Conservation (phyloP, 2,888 invertebrate species). For the Fragum whitleyi region DNA sequence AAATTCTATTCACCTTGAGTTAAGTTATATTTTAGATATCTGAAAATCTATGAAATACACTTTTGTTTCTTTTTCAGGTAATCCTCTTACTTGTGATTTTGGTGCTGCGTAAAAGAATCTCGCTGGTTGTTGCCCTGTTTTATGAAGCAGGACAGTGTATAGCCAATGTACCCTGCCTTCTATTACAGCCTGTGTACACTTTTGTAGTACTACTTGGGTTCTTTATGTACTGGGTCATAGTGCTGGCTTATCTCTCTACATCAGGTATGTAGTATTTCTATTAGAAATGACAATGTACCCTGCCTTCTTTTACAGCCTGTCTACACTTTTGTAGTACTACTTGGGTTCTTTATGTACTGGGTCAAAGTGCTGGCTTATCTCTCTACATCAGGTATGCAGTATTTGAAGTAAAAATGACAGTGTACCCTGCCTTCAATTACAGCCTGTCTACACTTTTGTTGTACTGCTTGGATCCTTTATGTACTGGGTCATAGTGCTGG, state of each 20-base stretch:
- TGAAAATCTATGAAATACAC: no score
- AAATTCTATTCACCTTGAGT: no score
- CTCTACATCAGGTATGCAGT: constrained; percentile 87
- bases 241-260: constrained; percentile 90
- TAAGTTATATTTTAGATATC: no score
- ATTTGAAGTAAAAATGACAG: constrained; percentile 88
- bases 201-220: constrained; percentile 92
- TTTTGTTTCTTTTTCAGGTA: constrained; percentile 73
- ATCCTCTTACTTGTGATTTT: constrained; percentile 89
- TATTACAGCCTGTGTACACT: constrained; percentile 90
- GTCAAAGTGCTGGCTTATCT: constrained; percentile 93
- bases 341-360: constrained; percentile 94
- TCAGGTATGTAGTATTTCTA: constrained; percentile 87
- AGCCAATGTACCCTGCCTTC: constrained; percentile 92
- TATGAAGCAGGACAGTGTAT: constrained; percentile 96
- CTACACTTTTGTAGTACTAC: constrained; percentile 91
- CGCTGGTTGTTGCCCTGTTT: constrained; percentile 91
- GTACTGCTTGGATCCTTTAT: constrained; percentile 92
- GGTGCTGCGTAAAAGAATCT: constrained; percentile 87
- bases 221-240: constrained; percentile 94
- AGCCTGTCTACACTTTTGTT: constrained; percentile 90
- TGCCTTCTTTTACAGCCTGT: constrained; percentile 91
- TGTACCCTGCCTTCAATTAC: constrained; percentile 93
- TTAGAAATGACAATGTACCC: constrained; percentile 91
- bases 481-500: constrained; percentile 94